A percentile compares a stretch with the other conserved stretches of the same genome.
Evolutionary conservation across 2,888 invertebrate genomes (phyloP).

Genomic region (Catocala nupta): DNA sequence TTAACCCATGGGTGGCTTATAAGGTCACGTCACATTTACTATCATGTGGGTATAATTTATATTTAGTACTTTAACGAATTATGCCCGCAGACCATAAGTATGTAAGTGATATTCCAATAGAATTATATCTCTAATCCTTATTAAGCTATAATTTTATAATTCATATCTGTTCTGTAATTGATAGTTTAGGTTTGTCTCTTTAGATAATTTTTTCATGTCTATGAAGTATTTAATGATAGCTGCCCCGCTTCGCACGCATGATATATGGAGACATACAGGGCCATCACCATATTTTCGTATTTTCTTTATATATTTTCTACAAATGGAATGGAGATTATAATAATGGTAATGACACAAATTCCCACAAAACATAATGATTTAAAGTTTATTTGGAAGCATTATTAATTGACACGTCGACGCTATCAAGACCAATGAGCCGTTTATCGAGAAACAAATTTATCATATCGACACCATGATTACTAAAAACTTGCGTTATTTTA

Average conservation of each 20-base stretch:
- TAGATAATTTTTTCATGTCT: no score
- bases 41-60: neutral
- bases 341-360: no score
- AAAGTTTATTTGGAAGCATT: conserved; percentile 26
- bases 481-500: neutral
- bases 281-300: no score
- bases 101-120: neutral
- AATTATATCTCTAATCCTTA: conserved; percentile 5
- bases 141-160: neutral
- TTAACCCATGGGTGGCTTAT: neutral
- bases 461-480: conserved; percentile 25
- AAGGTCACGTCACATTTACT: neutral
- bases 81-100: neutral
- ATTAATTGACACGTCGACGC: conserved; percentile 37
- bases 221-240: no score
- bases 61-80: neutral
- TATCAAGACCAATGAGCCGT: conserved; percentile 35
- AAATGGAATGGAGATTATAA: no score
- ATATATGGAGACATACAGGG: no score
- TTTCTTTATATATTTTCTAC: no score
- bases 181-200: no score
- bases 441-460: conserved; percentile 30
- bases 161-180: no score
- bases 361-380: no score
- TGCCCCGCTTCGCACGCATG: no score